Base-by-base conservation (phyloP, 2,888 invertebrate genomes). In the Acanthococcus lagerstroemiae region DNA sequence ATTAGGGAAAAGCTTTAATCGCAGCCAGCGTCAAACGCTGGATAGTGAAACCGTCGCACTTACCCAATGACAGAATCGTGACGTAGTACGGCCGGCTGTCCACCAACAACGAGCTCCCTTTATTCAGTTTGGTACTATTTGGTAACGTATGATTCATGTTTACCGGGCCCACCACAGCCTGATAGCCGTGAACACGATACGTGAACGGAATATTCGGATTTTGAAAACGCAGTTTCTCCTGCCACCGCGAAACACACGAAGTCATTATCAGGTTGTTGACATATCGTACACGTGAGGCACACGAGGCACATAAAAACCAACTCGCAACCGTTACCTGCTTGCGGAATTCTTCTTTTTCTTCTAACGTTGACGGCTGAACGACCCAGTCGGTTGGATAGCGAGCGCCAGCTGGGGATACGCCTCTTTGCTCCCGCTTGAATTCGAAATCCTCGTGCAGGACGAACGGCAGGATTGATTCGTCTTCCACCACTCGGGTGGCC, bases 121-220 rank as follows among this genome's bases (percentile, higher is more conserved):
- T 81, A 0, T 90, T 87, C 75, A 83, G 83, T 61, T 70, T 70
- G 4, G 61, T 70, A 73, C 68, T 70, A 73, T 82, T 81, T 54
- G 81, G 78, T 56, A 83, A 81, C 67, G 75, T 76, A 74, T 88
- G 88, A 70, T 88, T 86, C 44, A 89, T 88, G 75, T 88, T 87
- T 0, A 90, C 85, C 0, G 88, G 90, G 0, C 89, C 90, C 4
- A 90, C 90, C 5, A 89, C 85, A 54, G 86, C 85, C 71, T 87
- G 88, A 74, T 87, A 94, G 71, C 89, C 90, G 74, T 93, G 88
- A 80, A 92, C 86, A 17, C 84, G 80, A 73, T 92, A 95, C 0
- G 94, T 94, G 74, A 91, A 96, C 0, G 95, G 88, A 74, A 88
- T 88, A 70, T 94, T 92, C 0, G 95, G 94, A 69, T 89, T 85